phyloP scores from a whole-genome alignment of 2,888 invertebrate genomes.

The Rhopalosiphum nymphaeae region DNA sequence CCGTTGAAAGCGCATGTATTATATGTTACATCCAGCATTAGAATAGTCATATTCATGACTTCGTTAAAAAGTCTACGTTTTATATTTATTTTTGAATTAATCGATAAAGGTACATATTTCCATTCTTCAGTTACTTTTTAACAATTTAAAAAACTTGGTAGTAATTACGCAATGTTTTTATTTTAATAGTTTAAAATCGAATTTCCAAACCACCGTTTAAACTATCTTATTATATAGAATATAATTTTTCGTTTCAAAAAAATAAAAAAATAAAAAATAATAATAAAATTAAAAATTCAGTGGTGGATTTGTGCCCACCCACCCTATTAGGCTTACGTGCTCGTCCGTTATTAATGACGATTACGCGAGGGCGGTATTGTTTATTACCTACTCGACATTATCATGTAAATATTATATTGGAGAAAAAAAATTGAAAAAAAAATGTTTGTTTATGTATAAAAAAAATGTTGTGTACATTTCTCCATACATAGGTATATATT shows the following conservation, averaged over 20 bases:
- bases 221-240: not conserved
- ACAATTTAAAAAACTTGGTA: not conserved
- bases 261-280: too few species aligned
- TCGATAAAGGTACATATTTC: not conserved
- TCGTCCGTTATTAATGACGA: not conserved
- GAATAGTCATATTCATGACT: not conserved
- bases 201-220: not conserved
- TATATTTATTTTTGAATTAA: not conserved
- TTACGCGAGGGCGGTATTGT: not conserved
- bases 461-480: not conserved
- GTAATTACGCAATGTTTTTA: not conserved
- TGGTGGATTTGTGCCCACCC: not conserved
- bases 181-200: not conserved
- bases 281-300: not conserved
- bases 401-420: conserved; percentile 17
- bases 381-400: not conserved
- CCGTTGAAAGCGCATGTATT: too few species aligned
- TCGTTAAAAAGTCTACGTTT: not conserved
- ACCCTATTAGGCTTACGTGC: not conserved
- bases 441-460: conserved; percentile 23
- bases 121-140: not conserved
- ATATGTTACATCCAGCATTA: not conserved
- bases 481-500: conserved; percentile 2
- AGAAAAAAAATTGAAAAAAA: conserved; percentile 8
- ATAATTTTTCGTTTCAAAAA: not conserved